phyloP scores from a whole-genome alignment of 2,888 invertebrate species.

The Mesorhabditis belari region DNA sequence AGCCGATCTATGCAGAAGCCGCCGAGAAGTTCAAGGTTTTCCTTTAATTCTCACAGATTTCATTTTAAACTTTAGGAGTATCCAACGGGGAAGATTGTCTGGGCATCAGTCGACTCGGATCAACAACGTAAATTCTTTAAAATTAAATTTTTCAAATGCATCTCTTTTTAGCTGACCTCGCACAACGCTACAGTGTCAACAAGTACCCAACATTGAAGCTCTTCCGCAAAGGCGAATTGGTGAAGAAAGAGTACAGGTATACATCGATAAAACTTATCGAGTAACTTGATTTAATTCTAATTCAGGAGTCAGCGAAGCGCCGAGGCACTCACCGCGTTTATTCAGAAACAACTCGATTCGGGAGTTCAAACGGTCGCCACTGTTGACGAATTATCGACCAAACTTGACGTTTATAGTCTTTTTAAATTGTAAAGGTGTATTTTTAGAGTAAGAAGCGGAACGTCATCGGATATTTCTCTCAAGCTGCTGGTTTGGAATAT shows the following conservation, averaged over 20 bases:
- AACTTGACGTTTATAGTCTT: constrained; percentile 12
- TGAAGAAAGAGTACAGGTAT: constrained; percentile 57
- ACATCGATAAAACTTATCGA: neutral
- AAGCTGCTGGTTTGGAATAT: constrained; percentile 73
- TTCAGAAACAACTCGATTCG: constrained; percentile 79
- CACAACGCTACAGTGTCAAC: constrained; percentile 84
- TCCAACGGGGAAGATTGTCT: constrained; percentile 71
- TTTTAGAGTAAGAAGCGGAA: constrained; percentile 65
- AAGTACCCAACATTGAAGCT: constrained; percentile 97
- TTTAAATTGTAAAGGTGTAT: constrained; percentile 2
- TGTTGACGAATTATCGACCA: constrained; percentile 65
- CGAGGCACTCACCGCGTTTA: constrained; percentile 80
- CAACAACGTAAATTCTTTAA: constrained; percentile 65
- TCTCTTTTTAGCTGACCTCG: constrained; percentile 67
- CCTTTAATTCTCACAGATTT: neutral
- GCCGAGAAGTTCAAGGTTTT: constrained; percentile 68
- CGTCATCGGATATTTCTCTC: constrained; percentile 54
- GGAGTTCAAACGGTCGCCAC: constrained; percentile 72
- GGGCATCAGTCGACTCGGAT: constrained; percentile 96
- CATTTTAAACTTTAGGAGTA: constrained; percentile 50
- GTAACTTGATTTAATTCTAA: constrained; percentile 4
- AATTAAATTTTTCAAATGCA: neutral
- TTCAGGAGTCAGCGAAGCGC: constrained; percentile 71
- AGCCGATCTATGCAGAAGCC: constrained; percentile 92
- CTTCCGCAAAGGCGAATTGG: constrained; percentile 61